A percentile compares a stretch with the other conserved stretches of the same genome.
These are phyloP conservation scores for Cheiracanthium punctorium DNA, from an alignment of 2,888 invertebrate genomes.

Conservation along the genomic window DNA sequence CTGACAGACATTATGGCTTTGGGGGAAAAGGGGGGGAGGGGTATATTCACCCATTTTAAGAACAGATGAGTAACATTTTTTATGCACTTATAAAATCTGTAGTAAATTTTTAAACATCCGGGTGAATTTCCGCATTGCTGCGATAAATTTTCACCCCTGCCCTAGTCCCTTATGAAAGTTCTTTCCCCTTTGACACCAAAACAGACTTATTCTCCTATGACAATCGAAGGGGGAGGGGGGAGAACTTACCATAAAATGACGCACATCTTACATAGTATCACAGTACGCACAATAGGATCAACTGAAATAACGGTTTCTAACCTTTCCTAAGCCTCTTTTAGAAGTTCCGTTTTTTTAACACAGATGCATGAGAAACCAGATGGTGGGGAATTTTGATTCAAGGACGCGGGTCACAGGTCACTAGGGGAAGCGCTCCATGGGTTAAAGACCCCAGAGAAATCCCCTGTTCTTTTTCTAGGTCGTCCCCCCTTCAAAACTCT, in stretches of 20 bases:
- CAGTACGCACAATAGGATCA: slow-evolving; percentile 1
- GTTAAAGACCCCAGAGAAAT: slow-evolving; percentile 42
- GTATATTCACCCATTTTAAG: too few species aligned
- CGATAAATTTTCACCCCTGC: not conserved
- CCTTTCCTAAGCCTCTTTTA: not conserved
- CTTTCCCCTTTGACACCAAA: not conserved
- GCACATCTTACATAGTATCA: not conserved
- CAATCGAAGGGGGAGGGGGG: not conserved
- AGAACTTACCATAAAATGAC: not conserved
- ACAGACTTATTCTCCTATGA: not conserved
- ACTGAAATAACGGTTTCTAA: slow-evolving; percentile 17
- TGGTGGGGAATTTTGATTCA: slow-evolving; percentile 31
- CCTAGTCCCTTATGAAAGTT: not conserved
- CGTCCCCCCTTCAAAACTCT: not conserved
- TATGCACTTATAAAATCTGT: too few species aligned
- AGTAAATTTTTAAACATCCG: too few species aligned
- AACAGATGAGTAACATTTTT: too few species aligned
- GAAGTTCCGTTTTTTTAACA: not conserved
- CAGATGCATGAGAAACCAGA: slow-evolving; percentile 51
- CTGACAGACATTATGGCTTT: too few species aligned
- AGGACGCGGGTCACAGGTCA: slow-evolving; percentile 62
- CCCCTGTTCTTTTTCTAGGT: slow-evolving; percentile 12
- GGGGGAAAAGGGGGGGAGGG: too few species aligned
- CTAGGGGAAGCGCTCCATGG: slow-evolving; percentile 45
- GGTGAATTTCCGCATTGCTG: slow-evolving; percentile 18